Percentiles rank a stretch among this genome's conserved stretches.
Conservation (phyloP, 2,888 invertebrate species). For the Rhamphomyia laevipes region DNA sequence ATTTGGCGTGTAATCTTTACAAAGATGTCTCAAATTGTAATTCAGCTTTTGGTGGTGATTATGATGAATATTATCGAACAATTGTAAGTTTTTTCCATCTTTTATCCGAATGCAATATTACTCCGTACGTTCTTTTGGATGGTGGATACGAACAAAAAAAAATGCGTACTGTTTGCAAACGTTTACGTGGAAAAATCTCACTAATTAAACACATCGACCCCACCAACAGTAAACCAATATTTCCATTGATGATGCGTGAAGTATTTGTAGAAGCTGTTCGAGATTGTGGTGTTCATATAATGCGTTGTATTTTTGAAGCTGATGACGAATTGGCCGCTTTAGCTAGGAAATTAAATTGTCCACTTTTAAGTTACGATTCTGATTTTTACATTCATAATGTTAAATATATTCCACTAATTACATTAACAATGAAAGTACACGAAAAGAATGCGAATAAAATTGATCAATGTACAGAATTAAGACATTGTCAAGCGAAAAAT, state of each 20-base stretch:
- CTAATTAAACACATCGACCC: slow-evolving; percentile 46
- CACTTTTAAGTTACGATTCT: slow-evolving; percentile 85
- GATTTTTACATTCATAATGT: slow-evolving; percentile 88
- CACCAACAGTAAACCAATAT: slow-evolving; percentile 46
- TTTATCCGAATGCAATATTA: slow-evolving; percentile 57
- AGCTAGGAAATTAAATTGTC: slow-evolving; percentile 65
- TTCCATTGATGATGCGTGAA: slow-evolving; percentile 63
- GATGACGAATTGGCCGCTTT: slow-evolving; percentile 79
- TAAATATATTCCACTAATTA: slow-evolving; percentile 65
- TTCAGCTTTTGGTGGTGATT: slow-evolving; percentile 76
- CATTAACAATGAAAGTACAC: slow-evolving; percentile 44
- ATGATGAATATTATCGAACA: slow-evolving; percentile 58
- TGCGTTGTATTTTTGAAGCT: slow-evolving; percentile 76
- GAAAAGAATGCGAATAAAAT: slow-evolving; percentile 16
- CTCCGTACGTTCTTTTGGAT: slow-evolving; percentile 65
- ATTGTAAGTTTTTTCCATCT: slow-evolving; percentile 57
- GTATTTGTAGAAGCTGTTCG: slow-evolving; percentile 59
- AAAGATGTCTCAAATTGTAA: slow-evolving; percentile 46
- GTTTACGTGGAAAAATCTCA: slow-evolving; percentile 48
- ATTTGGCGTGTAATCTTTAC: slow-evolving; percentile 60
- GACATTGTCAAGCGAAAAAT: slow-evolving; percentile 25
- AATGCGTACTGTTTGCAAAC: slow-evolving; percentile 48
- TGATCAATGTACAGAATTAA: slow-evolving; percentile 8
- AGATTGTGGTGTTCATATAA: slow-evolving; percentile 52
- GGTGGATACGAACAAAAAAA: slow-evolving; percentile 66